A percentile compares a stretch with the other conserved stretches of the same genome.
Conservation (phyloP, 2,888 invertebrate genomes). For the Eristalis tenax region DNA sequence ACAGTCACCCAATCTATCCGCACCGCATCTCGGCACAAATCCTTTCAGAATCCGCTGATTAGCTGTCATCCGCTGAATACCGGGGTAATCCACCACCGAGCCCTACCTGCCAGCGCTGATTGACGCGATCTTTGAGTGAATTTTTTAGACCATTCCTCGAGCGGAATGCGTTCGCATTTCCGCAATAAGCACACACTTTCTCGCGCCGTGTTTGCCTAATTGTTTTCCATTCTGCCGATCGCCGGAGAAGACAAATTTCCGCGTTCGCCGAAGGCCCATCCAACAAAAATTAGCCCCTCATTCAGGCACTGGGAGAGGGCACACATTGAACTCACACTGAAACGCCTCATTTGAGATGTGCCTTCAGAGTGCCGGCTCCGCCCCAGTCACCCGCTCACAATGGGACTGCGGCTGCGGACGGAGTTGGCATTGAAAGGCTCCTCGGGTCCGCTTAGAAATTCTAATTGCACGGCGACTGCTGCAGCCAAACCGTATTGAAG, state of each 20-base stretch:
- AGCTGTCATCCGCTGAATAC: conserved; percentile 51
- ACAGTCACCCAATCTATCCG: not conserved
- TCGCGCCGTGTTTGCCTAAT: conserved; percentile 47
- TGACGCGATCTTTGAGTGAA: conserved; percentile 50
- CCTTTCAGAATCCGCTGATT: conserved; percentile 38
- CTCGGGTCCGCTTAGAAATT: conserved; percentile 52
- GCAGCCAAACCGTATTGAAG: conserved; percentile 55
- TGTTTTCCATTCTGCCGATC: conserved; percentile 59
- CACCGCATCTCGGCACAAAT: not conserved
- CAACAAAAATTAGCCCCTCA: conserved; percentile 59
- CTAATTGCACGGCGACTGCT: conserved; percentile 34
- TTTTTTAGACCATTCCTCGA: conserved; percentile 34
- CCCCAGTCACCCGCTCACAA: conserved; percentile 59
- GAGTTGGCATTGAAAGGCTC: conserved; percentile 7
- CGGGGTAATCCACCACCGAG: conserved; percentile 35
- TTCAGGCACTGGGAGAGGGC: conserved; percentile 30
- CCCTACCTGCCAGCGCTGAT: conserved; percentile 45
- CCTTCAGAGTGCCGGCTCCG: conserved; percentile 28
- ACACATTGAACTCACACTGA: conserved; percentile 16
- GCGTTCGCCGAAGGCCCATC: conserved; percentile 29
- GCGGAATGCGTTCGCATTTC: conserved; percentile 56
- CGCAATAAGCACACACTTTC: conserved; percentile 38
- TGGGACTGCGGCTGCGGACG: not conserved
- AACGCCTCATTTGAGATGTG: conserved; percentile 57
- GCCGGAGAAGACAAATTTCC: conserved; percentile 61